phyloP scores from a whole-genome alignment of 2,113 vertebrate species.

The Brienomyrus brachyistius region DNA sequence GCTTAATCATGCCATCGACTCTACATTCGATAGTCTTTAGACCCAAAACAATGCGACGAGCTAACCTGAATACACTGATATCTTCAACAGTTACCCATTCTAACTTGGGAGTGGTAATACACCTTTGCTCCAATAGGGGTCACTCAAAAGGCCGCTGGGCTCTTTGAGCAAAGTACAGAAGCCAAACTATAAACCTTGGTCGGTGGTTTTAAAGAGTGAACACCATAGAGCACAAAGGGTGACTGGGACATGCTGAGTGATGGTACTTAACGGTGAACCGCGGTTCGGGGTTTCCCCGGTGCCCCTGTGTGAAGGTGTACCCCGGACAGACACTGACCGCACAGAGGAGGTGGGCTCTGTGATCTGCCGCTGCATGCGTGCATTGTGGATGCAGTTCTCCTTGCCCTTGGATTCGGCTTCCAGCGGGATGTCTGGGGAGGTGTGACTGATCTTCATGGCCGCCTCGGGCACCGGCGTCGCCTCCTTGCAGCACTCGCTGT shows the following conservation, averaged over 20 bases:
- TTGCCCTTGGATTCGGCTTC: slow-evolving; percentile 68
- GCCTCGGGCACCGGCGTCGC: slow-evolving; percentile 73
- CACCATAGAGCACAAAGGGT: background rate
- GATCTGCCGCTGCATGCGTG: slow-evolving; percentile 79
- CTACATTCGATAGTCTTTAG: background rate
- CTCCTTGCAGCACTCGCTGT: slow-evolving; percentile 73
- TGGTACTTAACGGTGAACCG: background rate
- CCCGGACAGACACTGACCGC: slow-evolving; percentile 58
- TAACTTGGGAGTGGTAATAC: background rate
- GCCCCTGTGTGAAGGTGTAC: background rate
- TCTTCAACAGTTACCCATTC: background rate
- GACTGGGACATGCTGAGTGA: background rate
- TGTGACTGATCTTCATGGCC: slow-evolving; percentile 97
- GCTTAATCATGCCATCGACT: background rate
- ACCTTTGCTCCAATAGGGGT: background rate
- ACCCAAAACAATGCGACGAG: background rate
- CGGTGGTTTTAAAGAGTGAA: background rate
- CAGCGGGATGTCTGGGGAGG: slow-evolving; percentile 86
- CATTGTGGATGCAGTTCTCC: slow-evolving; percentile 75
- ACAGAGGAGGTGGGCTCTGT: slow-evolving; percentile 80
- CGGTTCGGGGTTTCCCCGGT: background rate
- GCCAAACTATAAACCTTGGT: background rate
- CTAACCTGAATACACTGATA: background rate
- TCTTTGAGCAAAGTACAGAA: background rate
- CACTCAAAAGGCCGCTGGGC: background rate